Conservation (phyloP, 2,113 vertebrate genomes). For the Ceratotherium simum region DNA sequence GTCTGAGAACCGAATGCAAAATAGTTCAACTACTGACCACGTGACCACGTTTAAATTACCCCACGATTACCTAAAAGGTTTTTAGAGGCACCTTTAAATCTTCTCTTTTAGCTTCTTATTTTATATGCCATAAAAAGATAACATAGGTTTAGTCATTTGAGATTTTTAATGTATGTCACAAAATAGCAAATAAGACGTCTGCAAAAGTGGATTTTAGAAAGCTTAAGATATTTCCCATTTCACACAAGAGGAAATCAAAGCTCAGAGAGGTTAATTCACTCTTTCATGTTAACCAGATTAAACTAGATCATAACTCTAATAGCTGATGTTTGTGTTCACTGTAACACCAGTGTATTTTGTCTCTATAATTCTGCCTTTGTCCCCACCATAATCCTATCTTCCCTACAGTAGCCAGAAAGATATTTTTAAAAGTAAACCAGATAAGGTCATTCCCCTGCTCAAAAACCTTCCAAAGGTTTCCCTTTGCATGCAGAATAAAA, state of each 20-base stretch:
- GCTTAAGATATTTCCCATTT: background rate
- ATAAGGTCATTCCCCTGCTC: background rate
- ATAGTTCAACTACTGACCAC: background rate
- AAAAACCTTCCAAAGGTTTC: background rate
- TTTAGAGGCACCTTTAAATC: background rate
- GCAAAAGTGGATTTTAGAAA: background rate
- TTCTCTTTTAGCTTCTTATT: conserved; percentile 30
- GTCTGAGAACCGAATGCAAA: conserved; percentile 8
- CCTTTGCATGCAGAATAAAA: background rate
- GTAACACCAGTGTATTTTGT: background rate
- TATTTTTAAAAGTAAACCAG: background rate
- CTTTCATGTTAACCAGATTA: background rate
- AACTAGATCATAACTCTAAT: background rate
- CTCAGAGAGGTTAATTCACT: conserved; percentile 15
- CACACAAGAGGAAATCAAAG: background rate
- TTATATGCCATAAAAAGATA: background rate
- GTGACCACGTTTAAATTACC: background rate
- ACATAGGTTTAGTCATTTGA: background rate
- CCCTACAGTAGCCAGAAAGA: background rate
- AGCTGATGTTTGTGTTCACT: background rate
- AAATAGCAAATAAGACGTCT: background rate
- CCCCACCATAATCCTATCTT: background rate
- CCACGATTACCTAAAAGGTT: background rate
- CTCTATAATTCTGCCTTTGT: background rate
- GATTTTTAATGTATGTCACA: background rate